Conservation (phyloP, 2,113 vertebrate genomes). For the Podarcis raffonei region DNA sequence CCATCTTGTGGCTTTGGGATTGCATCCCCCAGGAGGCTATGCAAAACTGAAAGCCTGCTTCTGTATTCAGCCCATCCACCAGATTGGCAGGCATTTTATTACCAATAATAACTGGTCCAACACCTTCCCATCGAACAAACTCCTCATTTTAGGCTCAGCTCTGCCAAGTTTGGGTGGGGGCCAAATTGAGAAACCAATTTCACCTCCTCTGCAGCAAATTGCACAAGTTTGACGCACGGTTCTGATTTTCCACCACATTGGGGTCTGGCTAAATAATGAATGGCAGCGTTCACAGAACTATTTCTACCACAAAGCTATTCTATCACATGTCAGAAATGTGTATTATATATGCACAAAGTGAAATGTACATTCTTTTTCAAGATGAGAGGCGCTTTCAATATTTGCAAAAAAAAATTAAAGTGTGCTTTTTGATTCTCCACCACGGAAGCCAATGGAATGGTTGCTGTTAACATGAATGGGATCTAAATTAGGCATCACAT, state of each 20-base stretch:
- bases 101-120: background rate
- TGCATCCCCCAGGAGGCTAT: background rate
- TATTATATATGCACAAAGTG: background rate
- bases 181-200: background rate
- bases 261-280: conserved; percentile 52
- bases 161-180: background rate
- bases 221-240: background rate
- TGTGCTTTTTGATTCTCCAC: conserved; percentile 1
- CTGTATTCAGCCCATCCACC: background rate
- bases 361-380: conserved; percentile 21
- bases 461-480: conserved; percentile 43
- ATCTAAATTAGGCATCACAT: conserved; percentile 57
- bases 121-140: background rate
- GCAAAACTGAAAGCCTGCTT: background rate
- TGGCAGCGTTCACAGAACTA: conserved; percentile 26
- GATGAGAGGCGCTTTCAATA: background rate
- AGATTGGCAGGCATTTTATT: background rate
- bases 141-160: background rate
- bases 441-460: conserved; percentile 18
- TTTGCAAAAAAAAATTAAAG: conserved; percentile 37
- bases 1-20: background rate
- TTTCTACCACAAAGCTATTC: conserved; percentile 32
- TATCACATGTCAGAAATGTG: background rate
- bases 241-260: conserved; percentile 38
- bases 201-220: background rate